phyloP scores from a whole-genome alignment of 1,140 invertebrate species.

The Temnothorax longispinosus region DNA sequence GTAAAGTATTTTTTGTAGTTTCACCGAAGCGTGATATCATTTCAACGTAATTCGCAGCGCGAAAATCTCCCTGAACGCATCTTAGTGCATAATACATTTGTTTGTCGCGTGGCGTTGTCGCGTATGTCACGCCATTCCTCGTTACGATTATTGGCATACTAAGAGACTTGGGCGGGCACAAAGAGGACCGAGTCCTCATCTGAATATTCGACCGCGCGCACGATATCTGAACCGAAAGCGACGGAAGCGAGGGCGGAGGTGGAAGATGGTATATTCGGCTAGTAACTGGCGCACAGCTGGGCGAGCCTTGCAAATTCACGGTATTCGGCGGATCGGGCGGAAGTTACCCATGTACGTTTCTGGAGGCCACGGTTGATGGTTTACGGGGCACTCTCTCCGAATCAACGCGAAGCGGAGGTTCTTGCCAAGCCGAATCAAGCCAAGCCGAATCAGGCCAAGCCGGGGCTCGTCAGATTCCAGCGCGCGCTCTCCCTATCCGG shows the following conservation, averaged over 20 bases:
- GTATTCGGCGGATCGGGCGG: slow-evolving; percentile 62
- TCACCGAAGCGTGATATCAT: neutral
- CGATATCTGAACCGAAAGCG: slow-evolving; percentile 17
- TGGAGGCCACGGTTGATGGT: slow-evolving; percentile 46
- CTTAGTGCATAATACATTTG: neutral
- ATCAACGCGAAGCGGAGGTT: slow-evolving; percentile 53
- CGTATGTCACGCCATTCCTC: neutral
- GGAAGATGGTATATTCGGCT: slow-evolving; percentile 43
- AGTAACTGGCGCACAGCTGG: slow-evolving; percentile 57
- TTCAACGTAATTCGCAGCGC: neutral
- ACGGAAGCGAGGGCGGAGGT: slow-evolving; percentile 13
- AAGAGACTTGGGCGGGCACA: slow-evolving; percentile 3
- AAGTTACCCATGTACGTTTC: slow-evolving; percentile 59
- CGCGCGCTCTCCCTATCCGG: neutral
- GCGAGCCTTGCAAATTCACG: slow-evolving; percentile 56
- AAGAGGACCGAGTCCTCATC: slow-evolving; percentile 42
- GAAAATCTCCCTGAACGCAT: neutral
- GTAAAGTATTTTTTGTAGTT: neutral
- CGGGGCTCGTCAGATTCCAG: slow-evolving; percentile 1
- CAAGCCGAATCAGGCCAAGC: neutral
- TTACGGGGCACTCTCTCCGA: slow-evolving; percentile 53
- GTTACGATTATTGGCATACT: slow-evolving; percentile 50
- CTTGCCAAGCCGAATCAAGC: slow-evolving; percentile 71
- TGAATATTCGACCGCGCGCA: slow-evolving; percentile 54
- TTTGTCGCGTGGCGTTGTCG: neutral